Conservation (phyloP, 2,113 vertebrate species). For the Lepus americanus region DNA sequence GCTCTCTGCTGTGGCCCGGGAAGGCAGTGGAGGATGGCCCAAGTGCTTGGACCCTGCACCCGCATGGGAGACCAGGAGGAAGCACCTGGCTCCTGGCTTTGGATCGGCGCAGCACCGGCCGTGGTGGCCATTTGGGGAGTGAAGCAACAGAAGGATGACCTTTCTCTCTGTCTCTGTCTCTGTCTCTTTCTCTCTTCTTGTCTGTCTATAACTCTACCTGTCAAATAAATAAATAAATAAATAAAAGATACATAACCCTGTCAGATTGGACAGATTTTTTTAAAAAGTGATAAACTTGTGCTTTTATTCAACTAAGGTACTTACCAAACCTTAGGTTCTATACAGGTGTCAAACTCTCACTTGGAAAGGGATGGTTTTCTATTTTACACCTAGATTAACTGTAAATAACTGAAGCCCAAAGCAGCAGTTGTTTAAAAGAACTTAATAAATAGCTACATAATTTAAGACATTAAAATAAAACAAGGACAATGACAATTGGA, state of each 20-base stretch:
- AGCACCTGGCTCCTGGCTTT: no score
- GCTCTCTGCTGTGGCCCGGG: no score
- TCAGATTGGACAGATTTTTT: slow-evolving; percentile 68
- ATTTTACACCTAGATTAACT: slow-evolving; percentile 71
- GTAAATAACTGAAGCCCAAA: slow-evolving; percentile 79
- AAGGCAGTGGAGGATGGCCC: no score
- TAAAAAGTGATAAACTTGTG: slow-evolving; percentile 63
- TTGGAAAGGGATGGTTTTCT: slow-evolving; percentile 79
- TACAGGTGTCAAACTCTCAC: slow-evolving; percentile 64
- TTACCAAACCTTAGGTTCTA: slow-evolving; percentile 67
- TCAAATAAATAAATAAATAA: no score
- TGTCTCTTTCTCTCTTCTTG: no score
- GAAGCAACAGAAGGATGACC: no score
- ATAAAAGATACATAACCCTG: slow-evolving; percentile 44
- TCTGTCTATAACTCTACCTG: no score
- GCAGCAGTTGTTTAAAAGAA: slow-evolving; percentile 82
- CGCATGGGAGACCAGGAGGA: no score
- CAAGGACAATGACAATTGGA: slow-evolving; percentile 80
- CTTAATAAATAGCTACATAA: slow-evolving; percentile 83
- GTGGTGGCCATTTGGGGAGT: no score
- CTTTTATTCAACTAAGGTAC: slow-evolving; percentile 73
- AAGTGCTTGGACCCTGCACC: no score
- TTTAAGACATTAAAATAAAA: slow-evolving; percentile 89
- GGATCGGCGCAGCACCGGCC: no score
- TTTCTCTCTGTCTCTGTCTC: no score